A percentile compares a stretch with the other conserved stretches of the same genome.
These are phyloP conservation scores for Labeo catla DNA, from an alignment of 2,113 vertebrate genomes.

Conservation along the genomic window DNA sequence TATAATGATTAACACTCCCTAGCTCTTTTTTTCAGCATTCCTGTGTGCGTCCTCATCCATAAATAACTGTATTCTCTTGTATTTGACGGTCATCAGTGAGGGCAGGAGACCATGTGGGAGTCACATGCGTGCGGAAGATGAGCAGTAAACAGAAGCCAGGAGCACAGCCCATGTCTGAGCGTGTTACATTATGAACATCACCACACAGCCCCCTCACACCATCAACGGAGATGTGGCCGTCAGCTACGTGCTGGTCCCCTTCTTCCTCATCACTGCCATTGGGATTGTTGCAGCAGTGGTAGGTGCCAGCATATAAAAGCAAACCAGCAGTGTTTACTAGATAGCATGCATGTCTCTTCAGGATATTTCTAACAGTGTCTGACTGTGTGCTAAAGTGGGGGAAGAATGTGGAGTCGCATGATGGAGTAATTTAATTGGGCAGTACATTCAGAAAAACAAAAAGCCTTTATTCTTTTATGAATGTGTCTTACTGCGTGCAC, in stretches of 20 bases:
- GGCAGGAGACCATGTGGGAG: constrained; percentile 73
- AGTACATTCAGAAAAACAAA: constrained; percentile 10
- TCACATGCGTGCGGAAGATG: constrained; percentile 79
- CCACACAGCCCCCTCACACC: constrained; percentile 76
- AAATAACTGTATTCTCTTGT: not conserved
- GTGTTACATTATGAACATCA: constrained; percentile 80
- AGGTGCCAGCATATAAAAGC: constrained; percentile 64
- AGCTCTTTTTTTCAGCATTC: not conserved
- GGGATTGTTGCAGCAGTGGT: constrained; percentile 89
- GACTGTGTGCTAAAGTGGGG: not conserved
- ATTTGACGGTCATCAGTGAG: constrained; percentile 61
- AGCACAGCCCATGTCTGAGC: constrained; percentile 40
- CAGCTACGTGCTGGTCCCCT: constrained; percentile 86
- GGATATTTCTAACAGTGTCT: not conserved
- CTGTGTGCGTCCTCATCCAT: not conserved
- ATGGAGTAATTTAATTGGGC: constrained; percentile 15
- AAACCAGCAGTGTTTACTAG: not conserved
- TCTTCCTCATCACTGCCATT: constrained; percentile 86
- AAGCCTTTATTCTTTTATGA: constrained; percentile 21
- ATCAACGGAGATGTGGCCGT: constrained; percentile 78
- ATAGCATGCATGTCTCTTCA: not conserved
- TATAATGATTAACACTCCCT: not conserved
- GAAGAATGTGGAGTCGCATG: constrained; percentile 40
- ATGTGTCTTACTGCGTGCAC: not conserved
- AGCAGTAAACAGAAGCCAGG: constrained; percentile 65